These are phyloP conservation scores for Urocolius indicus DNA, from an alignment of 2,113 vertebrate species.

Conservation along the genomic window DNA sequence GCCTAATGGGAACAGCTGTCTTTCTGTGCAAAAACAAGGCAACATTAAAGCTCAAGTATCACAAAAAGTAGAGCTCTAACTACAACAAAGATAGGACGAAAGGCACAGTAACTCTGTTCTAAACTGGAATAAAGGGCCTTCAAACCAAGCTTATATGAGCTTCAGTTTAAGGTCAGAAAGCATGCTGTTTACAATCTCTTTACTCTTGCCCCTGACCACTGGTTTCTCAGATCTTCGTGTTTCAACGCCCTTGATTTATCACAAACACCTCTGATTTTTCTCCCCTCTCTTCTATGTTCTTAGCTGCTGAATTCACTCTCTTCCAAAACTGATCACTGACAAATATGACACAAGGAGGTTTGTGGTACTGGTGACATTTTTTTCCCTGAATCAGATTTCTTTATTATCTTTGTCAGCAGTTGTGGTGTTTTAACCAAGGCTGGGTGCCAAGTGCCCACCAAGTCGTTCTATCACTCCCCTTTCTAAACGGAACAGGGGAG, in stretches of 20 bases:
- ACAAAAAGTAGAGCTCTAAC: neutral
- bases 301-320: neutral
- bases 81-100: neutral
- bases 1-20: neutral
- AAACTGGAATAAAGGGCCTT: neutral
- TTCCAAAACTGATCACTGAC: neutral
- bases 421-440: too few species aligned
- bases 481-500: too few species aligned
- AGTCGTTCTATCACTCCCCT: too few species aligned
- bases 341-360: neutral
- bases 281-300: neutral
- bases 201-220: neutral
- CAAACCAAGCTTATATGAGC: neutral
- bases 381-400: neutral
- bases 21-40: neutral
- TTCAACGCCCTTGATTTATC: neutral
- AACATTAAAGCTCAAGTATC: neutral
- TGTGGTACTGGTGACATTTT: neutral
- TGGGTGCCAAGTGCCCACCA: too few species aligned
- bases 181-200: neutral
- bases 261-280: neutral
- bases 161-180: neutral
- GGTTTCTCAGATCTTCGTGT: neutral
- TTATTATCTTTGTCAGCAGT: neutral
- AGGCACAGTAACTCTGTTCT: neutral